phyloP scores from a whole-genome alignment of 2,797 vertebrate genomes.

The Lepilemur ruficaudatus region DNA sequence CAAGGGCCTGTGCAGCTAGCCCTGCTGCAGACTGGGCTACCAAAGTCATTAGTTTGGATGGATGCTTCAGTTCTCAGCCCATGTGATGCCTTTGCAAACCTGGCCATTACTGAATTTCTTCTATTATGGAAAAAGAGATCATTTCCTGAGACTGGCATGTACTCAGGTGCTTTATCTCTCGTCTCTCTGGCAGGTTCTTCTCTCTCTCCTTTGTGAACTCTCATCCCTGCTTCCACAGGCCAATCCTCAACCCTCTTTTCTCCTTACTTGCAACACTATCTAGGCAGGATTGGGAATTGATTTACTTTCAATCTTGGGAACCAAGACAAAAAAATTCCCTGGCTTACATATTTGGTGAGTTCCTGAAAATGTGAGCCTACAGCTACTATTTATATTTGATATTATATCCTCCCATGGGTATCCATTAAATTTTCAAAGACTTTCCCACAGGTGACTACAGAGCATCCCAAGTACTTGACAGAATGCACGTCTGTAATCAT shows the following conservation, averaged over 20 bases:
- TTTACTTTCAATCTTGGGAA: neutral
- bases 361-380: neutral
- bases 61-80: neutral
- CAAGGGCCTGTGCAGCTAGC: fast-evolving
- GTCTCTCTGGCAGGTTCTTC: neutral
- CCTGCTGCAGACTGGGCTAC: neutral
- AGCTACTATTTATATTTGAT: neutral
- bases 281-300: neutral
- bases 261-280: neutral
- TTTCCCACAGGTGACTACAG: neutral
- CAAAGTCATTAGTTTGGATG: neutral
- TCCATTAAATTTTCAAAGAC: neutral
- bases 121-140: neutral
- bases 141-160: neutral
- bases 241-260: neutral
- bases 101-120: neutral
- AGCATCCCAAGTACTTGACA: neutral
- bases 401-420: neutral
- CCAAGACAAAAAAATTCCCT: neutral
- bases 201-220: neutral
- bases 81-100: neutral
- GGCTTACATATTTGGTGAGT: neutral
- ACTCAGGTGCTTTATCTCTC: neutral
- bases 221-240: neutral
- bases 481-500: neutral